Evolutionary conservation across 2,888 invertebrate genomes (phyloP), one percentile per base, ranked within the genome.

Genomic region (Rotaria magnacalcarata): DNA sequence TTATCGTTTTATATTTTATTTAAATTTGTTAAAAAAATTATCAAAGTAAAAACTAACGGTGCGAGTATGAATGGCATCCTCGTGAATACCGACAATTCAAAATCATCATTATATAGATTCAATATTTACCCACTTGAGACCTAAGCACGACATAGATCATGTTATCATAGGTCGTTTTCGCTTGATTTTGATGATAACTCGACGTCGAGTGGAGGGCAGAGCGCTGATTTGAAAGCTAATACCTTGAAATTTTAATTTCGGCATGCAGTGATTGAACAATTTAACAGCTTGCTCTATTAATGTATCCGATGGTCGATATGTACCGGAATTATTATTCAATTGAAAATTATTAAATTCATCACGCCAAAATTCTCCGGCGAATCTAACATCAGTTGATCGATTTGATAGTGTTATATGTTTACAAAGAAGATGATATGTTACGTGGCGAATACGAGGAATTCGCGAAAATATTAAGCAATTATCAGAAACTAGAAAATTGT

Each of bases 341-440:
- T 0, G 47, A 47, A 47, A 24, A 24, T 41, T 1, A 47, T 21
- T 7, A 24, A 47, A 24, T 47, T 80, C 75, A 80, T 80, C 75
- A 34, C 16, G 21, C 75, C 75, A 80, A 10, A 80, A 24, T 80
- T 80, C 75, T 24, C 75, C 75, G 21, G 75, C 75, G 47, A 80
- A 80, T 43, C 75, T 11, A 16, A 80, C 75, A 80, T 80, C 75
- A 2, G 6, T 43, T 11, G 24, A 47, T 24, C 47, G 21, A 47
- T 80, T 80, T 11, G 43, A 16, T 47, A 80, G 24, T 14, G 75
- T 43, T 7, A 80, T 80, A 80, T 80, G 75, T 80, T 80, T 80
- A 80, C 75, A 24, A 11, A 80, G 75, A 3, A 80, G 7, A 80
- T 80, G 75, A 47, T 80, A 80, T 10, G 75, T 10, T 8, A 80